phyloP scores from a whole-genome alignment of 2,113 vertebrate species.

The Origma solitaria region DNA sequence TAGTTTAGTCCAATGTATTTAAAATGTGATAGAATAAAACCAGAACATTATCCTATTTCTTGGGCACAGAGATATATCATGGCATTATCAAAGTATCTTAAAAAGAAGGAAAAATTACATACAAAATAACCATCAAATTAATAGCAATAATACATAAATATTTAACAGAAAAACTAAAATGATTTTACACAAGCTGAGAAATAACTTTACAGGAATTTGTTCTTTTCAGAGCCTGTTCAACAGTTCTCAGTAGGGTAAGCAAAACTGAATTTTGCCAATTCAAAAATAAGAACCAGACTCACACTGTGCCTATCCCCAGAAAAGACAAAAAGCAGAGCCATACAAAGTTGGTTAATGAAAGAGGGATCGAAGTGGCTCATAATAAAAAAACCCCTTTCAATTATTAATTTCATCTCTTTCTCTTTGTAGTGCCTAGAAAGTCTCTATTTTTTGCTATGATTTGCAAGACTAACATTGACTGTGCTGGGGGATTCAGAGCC shows the following conservation, averaged over 20 bases:
- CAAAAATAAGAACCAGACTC: neutral
- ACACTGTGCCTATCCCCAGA: neutral
- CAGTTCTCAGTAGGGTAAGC: neutral
- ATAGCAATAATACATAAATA: neutral
- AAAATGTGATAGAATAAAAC: neutral
- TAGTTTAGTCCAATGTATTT: neutral
- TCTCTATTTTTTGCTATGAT: neutral
- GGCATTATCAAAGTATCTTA: neutral
- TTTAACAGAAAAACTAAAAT: neutral
- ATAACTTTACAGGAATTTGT: neutral
- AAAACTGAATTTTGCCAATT: neutral
- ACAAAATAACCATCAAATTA: neutral
- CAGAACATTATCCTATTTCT: neutral
- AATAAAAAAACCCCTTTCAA: neutral
- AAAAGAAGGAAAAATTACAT: neutral
- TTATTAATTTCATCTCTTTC: neutral
- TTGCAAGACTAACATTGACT: neutral
- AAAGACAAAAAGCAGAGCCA: neutral
- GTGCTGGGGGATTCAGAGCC: neutral
- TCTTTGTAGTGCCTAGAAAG: neutral
- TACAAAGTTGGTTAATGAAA: neutral
- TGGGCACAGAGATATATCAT: neutral
- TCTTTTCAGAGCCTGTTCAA: neutral
- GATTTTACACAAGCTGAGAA: neutral
- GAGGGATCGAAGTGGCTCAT: neutral